Base-by-base conservation (phyloP, 2,888 invertebrate genomes). In the Calliopum simillimum region DNA sequence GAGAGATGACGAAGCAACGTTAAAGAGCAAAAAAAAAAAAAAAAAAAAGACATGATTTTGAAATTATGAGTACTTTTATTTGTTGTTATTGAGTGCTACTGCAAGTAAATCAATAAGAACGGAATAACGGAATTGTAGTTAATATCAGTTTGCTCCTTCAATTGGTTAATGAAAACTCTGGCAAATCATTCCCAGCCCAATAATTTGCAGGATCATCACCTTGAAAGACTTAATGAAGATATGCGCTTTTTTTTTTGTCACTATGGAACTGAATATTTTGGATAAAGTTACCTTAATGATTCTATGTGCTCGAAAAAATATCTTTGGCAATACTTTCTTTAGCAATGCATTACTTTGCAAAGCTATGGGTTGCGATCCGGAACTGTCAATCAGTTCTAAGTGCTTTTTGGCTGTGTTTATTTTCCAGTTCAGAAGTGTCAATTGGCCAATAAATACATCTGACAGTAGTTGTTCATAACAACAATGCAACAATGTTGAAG, bases 21-120 rank as follows among this genome's bases (percentile, higher is more conserved):
- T n/a, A n/a, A n/a, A n/a, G n/a, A n/a, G n/a, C n/a, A n/a, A n/a
- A n/a, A n/a, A n/a, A n/a, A n/a, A n/a, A n/a, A n/a, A n/a, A n/a
- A n/a, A n/a, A n/a, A n/a, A n/a, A n/a, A n/a, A n/a, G n/a, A 95
- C 96, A 95, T 96, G 11, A 25, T 21, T 51, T 12, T 21, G 23
- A 46, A 33, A 84, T 77, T 74, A 5, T 8, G 16, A 33, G 33
- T 33, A 33, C 4, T 2, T 25, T 25, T 25, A 25, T 25, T 4
- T 46, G 56, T n/a, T n/a, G n/a, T n/a, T n/a, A n/a, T n/a, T 61
- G 43, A 4, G n/a, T 12, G 19, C 43, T 23, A 61, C 61, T 61
- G 19, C 23, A 19, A 19, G 44, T 21, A 14, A 43, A 61, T 23
- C 1, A 12, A 53, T 53, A n/a, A 12, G 8, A 12, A n/a, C 16